Evolutionary conservation across 2,797 vertebrate genomes (phyloP), one percentile per base, ranked within the genome.

Genomic region (Sylvia borin): DNA sequence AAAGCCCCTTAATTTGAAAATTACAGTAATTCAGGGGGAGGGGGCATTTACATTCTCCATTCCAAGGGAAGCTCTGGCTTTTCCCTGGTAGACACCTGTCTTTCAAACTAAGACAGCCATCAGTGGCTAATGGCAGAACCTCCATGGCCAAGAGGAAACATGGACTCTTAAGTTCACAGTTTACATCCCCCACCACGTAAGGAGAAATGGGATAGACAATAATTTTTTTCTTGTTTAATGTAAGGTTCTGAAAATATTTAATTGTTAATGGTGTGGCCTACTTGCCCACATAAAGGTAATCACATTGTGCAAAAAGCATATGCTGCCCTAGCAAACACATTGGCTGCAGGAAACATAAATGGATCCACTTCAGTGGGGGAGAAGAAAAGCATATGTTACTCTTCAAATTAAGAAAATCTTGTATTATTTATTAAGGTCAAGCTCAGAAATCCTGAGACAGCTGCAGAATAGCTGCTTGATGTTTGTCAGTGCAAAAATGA

Each of bases 341-440:
- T 1, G 7, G 50, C 64, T 77, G 45, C 45, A 61, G 76, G 73
- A 74, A 76, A 73, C 61, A 34, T 15, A 86, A 57, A 57, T 55
- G 25, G 58, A 62, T 79, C 38, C 29, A 29, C 77, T 91, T 70
- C 20, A 11, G 48, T 9, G 3, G 29, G 47, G 57, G 92, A 87
- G 61, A 91, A 36, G 36, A 90, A 94, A 83, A 93, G 34, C 94
- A 68, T 92, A 91, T 80, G 81, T 79, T 89, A 75, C 57, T 91
- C 74, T 94, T 85, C 75, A 83, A 68, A 87, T 91, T 80, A 87
- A 83, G 77, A 92, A 95, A 95, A 85, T 6, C 2, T 71, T 87
- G 54, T 67, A 64, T 88, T 88, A 85, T 93, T 94, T 93, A 88
- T 93, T 94, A 91, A 94, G 95, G 94, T 96, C 88, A 95, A 96